Evolutionary conservation across 1,140 invertebrate genomes (phyloP), one percentile per base, ranked within the genome.

Genomic region (Augochlora pura): DNA sequence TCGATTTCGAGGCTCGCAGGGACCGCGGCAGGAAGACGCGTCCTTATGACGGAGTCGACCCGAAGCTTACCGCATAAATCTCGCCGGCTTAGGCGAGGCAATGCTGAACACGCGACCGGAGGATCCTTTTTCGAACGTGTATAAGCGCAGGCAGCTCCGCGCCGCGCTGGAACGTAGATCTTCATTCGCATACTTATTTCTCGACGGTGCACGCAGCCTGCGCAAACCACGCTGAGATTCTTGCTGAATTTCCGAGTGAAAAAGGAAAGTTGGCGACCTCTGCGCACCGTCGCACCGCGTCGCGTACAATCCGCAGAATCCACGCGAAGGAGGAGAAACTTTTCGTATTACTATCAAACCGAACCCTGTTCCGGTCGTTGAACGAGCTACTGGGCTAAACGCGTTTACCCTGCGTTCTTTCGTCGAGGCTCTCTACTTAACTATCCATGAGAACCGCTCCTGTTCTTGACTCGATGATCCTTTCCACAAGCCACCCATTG

Each of bases 11-110:
- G 8, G 46, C n/a, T 39, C 39, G 72, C 49, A 18, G 16, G 49
- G 16, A 14, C 32, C 4, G 32, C 32, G 32, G 32, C 4, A 18
- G 49, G 18, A 21, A 49, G 21, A 25, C 46, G 10, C 25, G 54
- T 63, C 42, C 16, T 54, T 60, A 32, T 32, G 54, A 67, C 12
- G 39, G 46, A 60, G 74, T 59, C 73, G 64, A 49, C 62, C 59
- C 23, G n/a, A 23, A 21, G 46, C 64, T 76, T 65, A 46, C 23
- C 52, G 54, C 54, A 76, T 76, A 76, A 76, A 76, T 76, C 74
- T 76, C 65, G 39, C 38, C 54, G 39, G 74, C 74, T 76, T 76
- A 69, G 65, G 14, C 21, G 12, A n/a, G 68, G 65, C 65, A 67
- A 57, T 54, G 65, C 65, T 49, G 74, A 76, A 60, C 74, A 69